Base-by-base conservation (phyloP, 2,888 invertebrate species). In the Plagiodera versicolora region DNA sequence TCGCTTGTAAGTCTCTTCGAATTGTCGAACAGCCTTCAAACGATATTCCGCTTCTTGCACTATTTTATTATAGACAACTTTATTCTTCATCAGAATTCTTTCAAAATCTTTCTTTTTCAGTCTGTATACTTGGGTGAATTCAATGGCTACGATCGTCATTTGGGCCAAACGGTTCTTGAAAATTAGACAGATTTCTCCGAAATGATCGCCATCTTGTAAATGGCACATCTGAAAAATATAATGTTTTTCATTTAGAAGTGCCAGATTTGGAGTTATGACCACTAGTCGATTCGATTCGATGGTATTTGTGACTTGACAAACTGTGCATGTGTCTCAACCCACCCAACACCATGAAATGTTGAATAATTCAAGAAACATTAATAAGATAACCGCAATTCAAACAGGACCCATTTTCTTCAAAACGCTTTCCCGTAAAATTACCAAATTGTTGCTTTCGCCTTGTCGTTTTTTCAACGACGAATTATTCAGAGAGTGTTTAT, bases 151-250 rank as follows among this genome's bases (percentile, higher is more conserved):
- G 0, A 86, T 83, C n/a, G 84, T 85, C 0, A 84, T 84, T 0
- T 83, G 80, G 35, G 86, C 79, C 59, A 83, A 82, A 55, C 82
- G 81, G 69, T 85, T 84, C 48, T 82, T 82, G 70, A 84, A 80
- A 28, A 88, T 70, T 30, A 88, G 74, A 0, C 85, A 83, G 45
- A 86, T 81, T 72, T 86, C 87, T 0, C 88, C 88, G 69, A 87
- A 87, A 71, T 86, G 82, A 0, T 83, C 84, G 4, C 87, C 87
- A 67, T 87, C 87, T 61, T 84, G 83, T 19, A 74, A 52, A 61
- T 74, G 74, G 30, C 71, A 71, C 18, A 73, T 65, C 60, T 60
- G 30, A 19, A 56, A 60, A 54, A 56, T 9, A 4, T n/a, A 11
- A 14, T 14, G 51, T 35, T 16, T 45, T 2, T 14, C 11, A 17